phyloP scores from a whole-genome alignment of 2,113 vertebrate species.

The Gasterosteus nipponicus region DNA sequence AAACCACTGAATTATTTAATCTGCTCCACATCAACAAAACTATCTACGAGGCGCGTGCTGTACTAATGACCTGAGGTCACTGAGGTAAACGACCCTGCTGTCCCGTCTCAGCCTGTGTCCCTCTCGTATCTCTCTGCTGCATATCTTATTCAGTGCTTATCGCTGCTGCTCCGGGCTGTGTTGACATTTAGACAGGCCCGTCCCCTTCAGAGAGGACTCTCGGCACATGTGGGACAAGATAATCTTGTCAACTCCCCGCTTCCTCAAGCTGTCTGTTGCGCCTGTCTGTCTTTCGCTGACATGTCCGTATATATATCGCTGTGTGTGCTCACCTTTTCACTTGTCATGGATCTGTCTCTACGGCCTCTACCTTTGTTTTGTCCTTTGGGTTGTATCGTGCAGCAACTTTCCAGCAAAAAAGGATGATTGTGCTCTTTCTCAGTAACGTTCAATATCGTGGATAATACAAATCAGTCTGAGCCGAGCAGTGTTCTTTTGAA shows the following conservation, averaged over 20 bases:
- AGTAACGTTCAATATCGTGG: neutral
- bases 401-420: neutral
- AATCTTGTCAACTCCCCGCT: conserved; percentile 51
- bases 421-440: neutral
- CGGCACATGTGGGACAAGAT: conserved; percentile 28
- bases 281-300: neutral
- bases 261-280: conserved; percentile 12
- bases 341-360: neutral
- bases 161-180: conserved; percentile 35
- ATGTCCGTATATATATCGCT: conserved; percentile 25
- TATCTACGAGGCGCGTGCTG: neutral
- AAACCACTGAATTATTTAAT: neutral
- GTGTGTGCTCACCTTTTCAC: conserved; percentile 20
- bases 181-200: conserved; percentile 59
- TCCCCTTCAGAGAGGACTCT: conserved; percentile 38
- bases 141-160: conserved; percentile 51
- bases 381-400: conserved; percentile 18
- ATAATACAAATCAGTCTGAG: conserved; percentile 1
- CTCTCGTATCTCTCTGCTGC: conserved; percentile 43
- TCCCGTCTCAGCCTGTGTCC: conserved; percentile 17
- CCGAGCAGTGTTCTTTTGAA: conserved; percentile 6
- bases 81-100: conserved; percentile 22
- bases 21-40: neutral
- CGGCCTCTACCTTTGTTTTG: neutral
- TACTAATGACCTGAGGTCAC: conserved; percentile 6